Conservation (phyloP, 2,113 vertebrate genomes). For the Lota lota region DNA sequence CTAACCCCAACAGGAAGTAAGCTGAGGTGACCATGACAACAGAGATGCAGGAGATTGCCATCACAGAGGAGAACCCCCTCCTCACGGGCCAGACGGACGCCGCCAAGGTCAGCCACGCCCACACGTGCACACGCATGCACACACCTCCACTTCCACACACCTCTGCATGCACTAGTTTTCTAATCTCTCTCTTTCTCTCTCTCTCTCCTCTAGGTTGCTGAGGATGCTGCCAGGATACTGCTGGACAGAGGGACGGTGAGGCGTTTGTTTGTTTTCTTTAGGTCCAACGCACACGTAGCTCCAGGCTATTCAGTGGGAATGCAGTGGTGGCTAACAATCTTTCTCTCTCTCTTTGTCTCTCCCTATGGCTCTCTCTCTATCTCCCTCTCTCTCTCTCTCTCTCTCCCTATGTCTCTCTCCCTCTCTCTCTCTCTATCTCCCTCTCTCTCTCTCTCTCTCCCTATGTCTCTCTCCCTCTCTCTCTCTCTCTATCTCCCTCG, state of each 20-base stretch:
- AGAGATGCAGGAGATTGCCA: constrained; percentile 79
- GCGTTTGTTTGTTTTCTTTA: neutral
- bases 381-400: too few species aligned
- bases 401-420: too few species aligned
- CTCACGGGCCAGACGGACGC: constrained; percentile 69
- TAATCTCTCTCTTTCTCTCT: too few species aligned
- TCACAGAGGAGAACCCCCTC: constrained; percentile 77
- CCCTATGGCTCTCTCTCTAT: too few species aligned
- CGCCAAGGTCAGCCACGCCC: constrained; percentile 66
- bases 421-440: too few species aligned
- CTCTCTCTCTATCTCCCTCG: too few species aligned
- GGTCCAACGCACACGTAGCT: too few species aligned
- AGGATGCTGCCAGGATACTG: neutral
- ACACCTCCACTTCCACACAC: neutral
- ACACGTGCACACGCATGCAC: constrained; percentile 11
- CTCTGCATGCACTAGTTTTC: neutral
- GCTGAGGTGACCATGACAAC: constrained; percentile 66
- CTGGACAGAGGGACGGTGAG: neutral
- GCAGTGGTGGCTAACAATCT: too few species aligned
- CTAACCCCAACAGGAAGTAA: constrained; percentile 40
- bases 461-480: too few species aligned
- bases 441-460: neutral
- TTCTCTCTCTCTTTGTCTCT: too few species aligned
- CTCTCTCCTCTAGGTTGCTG: neutral
- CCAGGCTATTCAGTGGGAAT: too few species aligned